These are phyloP conservation scores for Sinonovacula constricta DNA, from an alignment of 1,140 invertebrate genomes.

Conservation along the genomic window DNA sequence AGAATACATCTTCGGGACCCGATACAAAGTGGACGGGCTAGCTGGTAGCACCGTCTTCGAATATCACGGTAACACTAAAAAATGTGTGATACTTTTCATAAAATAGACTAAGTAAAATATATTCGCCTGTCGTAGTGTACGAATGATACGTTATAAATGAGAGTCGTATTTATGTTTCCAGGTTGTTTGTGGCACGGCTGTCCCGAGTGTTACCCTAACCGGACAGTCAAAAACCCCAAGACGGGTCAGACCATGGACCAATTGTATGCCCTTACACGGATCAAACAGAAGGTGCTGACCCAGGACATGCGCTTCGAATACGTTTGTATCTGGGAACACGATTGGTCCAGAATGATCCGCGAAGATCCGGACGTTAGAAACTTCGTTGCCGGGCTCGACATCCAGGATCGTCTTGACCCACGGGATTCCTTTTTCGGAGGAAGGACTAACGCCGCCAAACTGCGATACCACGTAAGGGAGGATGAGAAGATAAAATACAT, in stretches of 20 bases:
- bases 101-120: too few species aligned
- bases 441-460: constrained; percentile 24
- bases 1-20: not conserved
- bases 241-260: constrained; percentile 11
- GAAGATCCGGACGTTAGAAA: not conserved
- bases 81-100: too few species aligned
- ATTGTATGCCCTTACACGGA: constrained; percentile 10
- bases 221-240: not conserved
- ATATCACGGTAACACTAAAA: too few species aligned
- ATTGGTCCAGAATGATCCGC: not conserved
- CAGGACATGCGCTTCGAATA: constrained; percentile 11
- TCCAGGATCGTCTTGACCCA: constrained; percentile 9
- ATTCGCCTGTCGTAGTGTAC: too few species aligned
- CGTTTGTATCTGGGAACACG: constrained; percentile 30
- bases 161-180: too few species aligned
- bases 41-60: constrained; percentile 50
- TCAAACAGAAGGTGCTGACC: constrained; percentile 3
- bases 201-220: not conserved
- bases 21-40: constrained; percentile 22
- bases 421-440: constrained; percentile 27
- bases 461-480: constrained; percentile 54
- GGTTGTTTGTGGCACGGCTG: constrained; percentile 2
- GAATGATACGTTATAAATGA: too few species aligned
- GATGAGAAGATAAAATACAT: constrained; percentile 72
- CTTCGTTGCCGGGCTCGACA: constrained; percentile 5